Evolutionary conservation across 1,140 invertebrate genomes (phyloP), one percentile per base, ranked within the genome.

Genomic region (Cryptotermes secundus): DNA sequence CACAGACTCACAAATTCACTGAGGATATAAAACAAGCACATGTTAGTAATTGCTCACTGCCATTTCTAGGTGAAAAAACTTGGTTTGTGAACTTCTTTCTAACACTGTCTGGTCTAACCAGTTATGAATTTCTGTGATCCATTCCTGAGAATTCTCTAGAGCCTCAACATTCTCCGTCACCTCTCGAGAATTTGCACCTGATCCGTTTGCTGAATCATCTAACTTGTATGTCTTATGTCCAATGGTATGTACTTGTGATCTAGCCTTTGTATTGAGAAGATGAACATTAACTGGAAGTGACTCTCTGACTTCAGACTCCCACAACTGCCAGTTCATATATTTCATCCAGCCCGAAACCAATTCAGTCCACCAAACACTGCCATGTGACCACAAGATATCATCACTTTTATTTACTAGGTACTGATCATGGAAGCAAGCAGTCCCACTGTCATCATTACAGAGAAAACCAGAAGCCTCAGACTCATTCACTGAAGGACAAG

Each of bases 51-150:
- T 59, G 53, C 53, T 59, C 24, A 22, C 19, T 31, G 59, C 59
- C 59, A 72, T 72, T 72, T 72, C n/a, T 3, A 72, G 53, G 7
- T 14, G 53, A n/a, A 72, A 81, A 14, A 26, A 35, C 35, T 81
- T 81, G 34, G 35, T 35, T 81, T 81, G 24, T 81, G 80, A 81
- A 31, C 59, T 72, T 72, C 26, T 72, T 72, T 72, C 26, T 72
- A 31, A 31, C 26, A 59, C 26, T 31, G 59, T 72, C n/a, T 72
- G 59, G 26, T 72, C 26, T 14, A 72, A 31, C 26, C 26, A 72
- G 59, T 72, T 4, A 7, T 31, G 26, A 7, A 72, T 72, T 72
- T 72, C 59, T 72, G 59, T 72, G 26, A 72, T 72, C 59, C 59
- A 72, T 31, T 72, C 26, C 59, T 72, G 59, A 12, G 59, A 31